Base-by-base conservation (phyloP, 1,140 invertebrate genomes). In the Drosophila albomicans region DNA sequence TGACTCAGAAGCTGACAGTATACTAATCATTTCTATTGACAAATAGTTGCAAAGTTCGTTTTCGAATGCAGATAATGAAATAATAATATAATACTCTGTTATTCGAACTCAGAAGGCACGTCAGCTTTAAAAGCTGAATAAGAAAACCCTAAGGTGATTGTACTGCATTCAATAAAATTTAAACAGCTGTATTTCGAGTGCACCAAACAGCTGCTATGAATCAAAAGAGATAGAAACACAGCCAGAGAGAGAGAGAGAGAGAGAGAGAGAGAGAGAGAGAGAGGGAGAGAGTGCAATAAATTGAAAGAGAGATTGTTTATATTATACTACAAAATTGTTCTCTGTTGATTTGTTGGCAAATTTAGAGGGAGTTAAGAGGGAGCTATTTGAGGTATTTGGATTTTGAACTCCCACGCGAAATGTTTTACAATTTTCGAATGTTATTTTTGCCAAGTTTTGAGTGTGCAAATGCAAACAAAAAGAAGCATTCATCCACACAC, bases 161-260 rank as follows among this genome's bases (percentile, higher is more conserved):
- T 38, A 38, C 15, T 62, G 45, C 30, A 67, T 58, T 32, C 5
- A n/a, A 45, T 1, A 32, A 11, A 48, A 46, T 35, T 51, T 15
- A 7, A 57, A 49, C 65, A 67, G 45, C 65, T 67, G 43, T 13
- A 35, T 49, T 20, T 20, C 45, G 10, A 32, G 15, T 49, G 30
- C 28, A 38, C 15, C 10, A 20, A 25, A 43, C 49, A 52, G 49
- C 62, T 64, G n/a, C 16, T 54, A 11, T 3, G 7, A 52, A 43
- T 8, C 16, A 38, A 51, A 11, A 43, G 35, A 38, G 6, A 38
- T 38, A 38, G 32, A 32, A 32, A 32, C 1, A 32, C 32, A 32
- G 32, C 1, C 32, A 32, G 62, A 43, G 4, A 56, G 13, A 15
- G n/a, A n/a, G n/a, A n/a, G n/a, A n/a, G n/a, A n/a, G n/a, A n/a